Evolutionary conservation across 1,140 invertebrate genomes (phyloP), one percentile per base, ranked within the genome.

Genomic region (Papilio polyxenes): DNA sequence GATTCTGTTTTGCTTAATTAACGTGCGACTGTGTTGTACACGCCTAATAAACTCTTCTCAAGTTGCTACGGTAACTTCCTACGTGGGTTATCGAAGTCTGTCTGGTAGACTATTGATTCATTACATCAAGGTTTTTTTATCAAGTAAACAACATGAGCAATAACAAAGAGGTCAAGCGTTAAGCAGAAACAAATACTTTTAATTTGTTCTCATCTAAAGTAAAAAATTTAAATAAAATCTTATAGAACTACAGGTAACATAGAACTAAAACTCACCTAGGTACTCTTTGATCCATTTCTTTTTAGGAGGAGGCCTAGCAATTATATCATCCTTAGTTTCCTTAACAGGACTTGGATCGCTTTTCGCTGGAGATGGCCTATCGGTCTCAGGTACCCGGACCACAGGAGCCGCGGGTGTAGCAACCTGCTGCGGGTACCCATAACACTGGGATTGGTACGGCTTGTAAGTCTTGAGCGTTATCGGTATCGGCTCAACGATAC

Each of bases 271-370:
- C 94, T 95, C 83, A 95, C 94, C 95, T 82, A 96, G 91, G 89
- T 96, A 97, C 88, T 96, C 96, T 84, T 95, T 95, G 80, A 97
- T 96, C 96, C 96, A 97, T 90, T 96, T 96, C 94, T 97, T 97
- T 91, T 97, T 97, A 15, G 96, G 96, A 62, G 96, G 95, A 62
- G 96, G 95, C 72, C 95, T 94, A 75, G 93, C 84, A n/a, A 92
- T 80, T 80, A 86, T 90, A 78, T 85, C 79, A 13, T 89, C 86
- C 79, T 86, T 92, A 15, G 75, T 76, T 83, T 91, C 88, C 53
- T 90, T 91, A 31, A 84, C 80, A 20, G 87, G 87, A 51, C 83
- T 91, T 20, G 85, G 87, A 48, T 72, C 80, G 72, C 75, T 82
- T 10, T 81, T 82, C 10, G 88, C 90, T 40, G 89, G 84, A 4